These are phyloP conservation scores for Gymnobelideus leadbeateri DNA, from an alignment of 2,113 vertebrate species.

Conservation along the genomic window DNA sequence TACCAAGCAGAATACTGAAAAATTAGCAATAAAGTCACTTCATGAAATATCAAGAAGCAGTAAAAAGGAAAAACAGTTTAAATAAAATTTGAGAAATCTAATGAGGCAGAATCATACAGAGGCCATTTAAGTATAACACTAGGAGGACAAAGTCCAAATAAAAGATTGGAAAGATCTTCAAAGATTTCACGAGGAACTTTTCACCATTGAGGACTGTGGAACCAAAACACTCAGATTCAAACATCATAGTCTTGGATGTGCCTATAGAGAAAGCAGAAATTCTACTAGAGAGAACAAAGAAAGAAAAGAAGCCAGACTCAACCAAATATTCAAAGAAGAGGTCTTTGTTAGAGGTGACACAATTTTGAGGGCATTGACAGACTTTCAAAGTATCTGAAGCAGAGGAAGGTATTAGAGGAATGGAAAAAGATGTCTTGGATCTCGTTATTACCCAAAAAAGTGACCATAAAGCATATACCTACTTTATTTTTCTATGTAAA, in stretches of 20 bases:
- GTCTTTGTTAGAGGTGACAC: neutral
- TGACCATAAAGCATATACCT: neutral
- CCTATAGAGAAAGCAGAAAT: neutral
- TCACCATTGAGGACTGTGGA: neutral
- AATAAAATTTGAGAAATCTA: conserved; percentile 6
- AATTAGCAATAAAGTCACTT: neutral
- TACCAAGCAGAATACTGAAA: neutral
- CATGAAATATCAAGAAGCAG: neutral
- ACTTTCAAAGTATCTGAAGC: neutral
- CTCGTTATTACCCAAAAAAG: neutral
- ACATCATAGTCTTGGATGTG: neutral
- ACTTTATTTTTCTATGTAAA: neutral
- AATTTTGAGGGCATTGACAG: neutral
- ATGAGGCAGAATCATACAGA: neutral
- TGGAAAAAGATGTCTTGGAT: neutral
- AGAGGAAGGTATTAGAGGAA: neutral
- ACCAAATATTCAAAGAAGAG: neutral
- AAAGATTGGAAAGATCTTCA: neutral
- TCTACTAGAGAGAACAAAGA: neutral
- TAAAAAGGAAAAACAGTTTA: neutral
- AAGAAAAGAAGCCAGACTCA: neutral
- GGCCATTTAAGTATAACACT: neutral
- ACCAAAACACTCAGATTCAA: neutral
- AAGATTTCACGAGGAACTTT: neutral
- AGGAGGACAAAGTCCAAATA: neutral